phyloP scores from a whole-genome alignment of 2,113 vertebrate genomes.

The Elanoides forficatus region DNA sequence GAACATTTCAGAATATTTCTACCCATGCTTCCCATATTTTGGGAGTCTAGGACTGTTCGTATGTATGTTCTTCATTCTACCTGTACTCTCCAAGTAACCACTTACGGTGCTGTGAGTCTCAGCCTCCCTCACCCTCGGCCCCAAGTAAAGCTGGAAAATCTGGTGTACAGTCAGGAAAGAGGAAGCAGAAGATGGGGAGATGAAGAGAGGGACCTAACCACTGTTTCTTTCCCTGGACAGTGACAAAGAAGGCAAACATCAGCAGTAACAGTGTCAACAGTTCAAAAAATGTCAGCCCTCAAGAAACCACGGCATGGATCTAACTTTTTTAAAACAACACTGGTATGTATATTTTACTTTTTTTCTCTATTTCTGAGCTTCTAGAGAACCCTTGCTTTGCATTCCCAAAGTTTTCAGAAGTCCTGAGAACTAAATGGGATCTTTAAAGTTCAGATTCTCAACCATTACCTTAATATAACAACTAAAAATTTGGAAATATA shows the following conservation, averaged over 20 bases:
- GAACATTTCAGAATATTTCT: neutral
- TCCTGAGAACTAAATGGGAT: neutral
- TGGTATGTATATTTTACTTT: neutral
- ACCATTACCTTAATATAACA: neutral
- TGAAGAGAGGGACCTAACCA: neutral
- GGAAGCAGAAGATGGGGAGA: neutral
- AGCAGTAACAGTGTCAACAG: neutral
- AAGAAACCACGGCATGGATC: neutral
- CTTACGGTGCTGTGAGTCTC: neutral
- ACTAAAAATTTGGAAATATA: neutral
- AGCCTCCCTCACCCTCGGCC: neutral
- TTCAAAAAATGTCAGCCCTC: neutral
- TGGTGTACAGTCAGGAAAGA: neutral
- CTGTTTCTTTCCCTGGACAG: neutral
- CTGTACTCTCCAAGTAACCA: neutral
- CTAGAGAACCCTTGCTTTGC: neutral
- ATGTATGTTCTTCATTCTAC: neutral
- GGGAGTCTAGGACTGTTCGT: neutral
- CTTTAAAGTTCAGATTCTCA: neutral
- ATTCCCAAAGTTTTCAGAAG: neutral
- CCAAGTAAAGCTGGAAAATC: neutral
- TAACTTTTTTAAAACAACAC: neutral
- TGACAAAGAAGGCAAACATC: neutral
- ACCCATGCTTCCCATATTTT: neutral
- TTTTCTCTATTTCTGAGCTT: neutral